These are phyloP conservation scores for Gymnosoma rotundatum DNA, from an alignment of 2,888 invertebrate species.

Conservation along the genomic window DNA sequence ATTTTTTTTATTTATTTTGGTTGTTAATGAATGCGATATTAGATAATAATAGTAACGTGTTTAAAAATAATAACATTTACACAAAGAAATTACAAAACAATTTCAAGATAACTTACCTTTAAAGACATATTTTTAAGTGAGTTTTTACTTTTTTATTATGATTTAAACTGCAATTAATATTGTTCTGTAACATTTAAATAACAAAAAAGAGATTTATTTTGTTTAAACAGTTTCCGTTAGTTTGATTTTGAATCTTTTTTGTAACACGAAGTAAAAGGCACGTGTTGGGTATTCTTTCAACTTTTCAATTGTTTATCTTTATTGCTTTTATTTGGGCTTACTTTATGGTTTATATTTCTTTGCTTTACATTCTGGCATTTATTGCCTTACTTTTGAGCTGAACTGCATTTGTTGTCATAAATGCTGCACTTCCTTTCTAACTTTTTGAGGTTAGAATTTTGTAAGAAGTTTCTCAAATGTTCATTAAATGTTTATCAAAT, in stretches of 20 bases:
- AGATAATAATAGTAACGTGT: conserved; percentile 3
- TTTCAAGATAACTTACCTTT: conserved; percentile 53
- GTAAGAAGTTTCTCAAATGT: not conserved
- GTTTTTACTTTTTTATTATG: conserved; percentile 9
- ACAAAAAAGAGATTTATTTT: conserved; percentile 8
- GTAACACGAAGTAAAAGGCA: conserved; percentile 24
- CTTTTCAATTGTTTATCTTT: conserved; percentile 45
- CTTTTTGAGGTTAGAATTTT: conserved; percentile 26
- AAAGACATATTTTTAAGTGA: conserved; percentile 48
- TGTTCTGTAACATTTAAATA: conserved; percentile 21
- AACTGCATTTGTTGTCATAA: conserved; percentile 18
- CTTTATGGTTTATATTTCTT: not conserved
- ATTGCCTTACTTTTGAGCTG: not conserved
- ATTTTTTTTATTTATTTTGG: not conserved
- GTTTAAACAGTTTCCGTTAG: not conserved
- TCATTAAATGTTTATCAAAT: conserved; percentile 12
- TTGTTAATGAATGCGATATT: conserved; percentile 2
- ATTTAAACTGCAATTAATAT: conserved; percentile 28
- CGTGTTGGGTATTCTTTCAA: conserved; percentile 43
- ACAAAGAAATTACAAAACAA: conserved; percentile 1
- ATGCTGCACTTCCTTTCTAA: conserved; percentile 66
- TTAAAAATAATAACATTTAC: not conserved
- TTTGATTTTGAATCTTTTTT: conserved; percentile 3
- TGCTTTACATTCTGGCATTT: not conserved
- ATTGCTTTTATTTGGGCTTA: not conserved